phyloP scores from a whole-genome alignment of 2,888 invertebrate species.

The Rutpela maculata region DNA sequence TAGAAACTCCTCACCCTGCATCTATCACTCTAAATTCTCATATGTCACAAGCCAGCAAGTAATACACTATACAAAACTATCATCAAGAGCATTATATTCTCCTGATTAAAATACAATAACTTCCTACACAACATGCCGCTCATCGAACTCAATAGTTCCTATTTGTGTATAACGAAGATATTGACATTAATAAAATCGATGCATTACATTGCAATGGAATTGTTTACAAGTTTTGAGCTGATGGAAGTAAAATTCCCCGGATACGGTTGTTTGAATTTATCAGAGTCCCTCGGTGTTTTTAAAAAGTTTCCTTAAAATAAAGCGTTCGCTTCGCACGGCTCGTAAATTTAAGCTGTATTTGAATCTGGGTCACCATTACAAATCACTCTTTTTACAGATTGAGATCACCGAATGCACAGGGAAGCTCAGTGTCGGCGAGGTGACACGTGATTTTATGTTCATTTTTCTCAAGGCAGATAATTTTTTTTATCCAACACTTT shows the following conservation, averaged over 20 bases:
- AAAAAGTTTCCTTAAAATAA: slow-evolving; percentile 21
- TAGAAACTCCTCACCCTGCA: background rate
- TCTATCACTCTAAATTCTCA: background rate
- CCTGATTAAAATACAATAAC: background rate
- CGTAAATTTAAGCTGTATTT: slow-evolving; percentile 30
- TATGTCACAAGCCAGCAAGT: background rate
- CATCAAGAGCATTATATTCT: background rate
- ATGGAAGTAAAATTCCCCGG: slow-evolving; percentile 4
- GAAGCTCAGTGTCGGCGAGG: too few relatives aligned
- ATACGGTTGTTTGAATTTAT: slow-evolving; percentile 8
- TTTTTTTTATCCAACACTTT: too few relatives aligned
- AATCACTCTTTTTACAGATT: slow-evolving; percentile 25
- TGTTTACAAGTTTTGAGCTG: background rate
- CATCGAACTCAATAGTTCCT: background rate
- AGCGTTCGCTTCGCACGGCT: slow-evolving; percentile 14
- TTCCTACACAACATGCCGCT: background rate
- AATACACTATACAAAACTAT: background rate
- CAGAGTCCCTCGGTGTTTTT: slow-evolving; percentile 9
- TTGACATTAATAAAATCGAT: background rate
- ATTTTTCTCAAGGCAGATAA: too few relatives aligned
- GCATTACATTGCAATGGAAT: background rate
- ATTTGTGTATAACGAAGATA: background rate
- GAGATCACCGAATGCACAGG: background rate
- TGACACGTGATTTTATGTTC: too few relatives aligned
- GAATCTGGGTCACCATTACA: slow-evolving; percentile 37